Base-by-base conservation (phyloP, 2,797 vertebrate genomes). In the Limosa lapponica region DNA sequence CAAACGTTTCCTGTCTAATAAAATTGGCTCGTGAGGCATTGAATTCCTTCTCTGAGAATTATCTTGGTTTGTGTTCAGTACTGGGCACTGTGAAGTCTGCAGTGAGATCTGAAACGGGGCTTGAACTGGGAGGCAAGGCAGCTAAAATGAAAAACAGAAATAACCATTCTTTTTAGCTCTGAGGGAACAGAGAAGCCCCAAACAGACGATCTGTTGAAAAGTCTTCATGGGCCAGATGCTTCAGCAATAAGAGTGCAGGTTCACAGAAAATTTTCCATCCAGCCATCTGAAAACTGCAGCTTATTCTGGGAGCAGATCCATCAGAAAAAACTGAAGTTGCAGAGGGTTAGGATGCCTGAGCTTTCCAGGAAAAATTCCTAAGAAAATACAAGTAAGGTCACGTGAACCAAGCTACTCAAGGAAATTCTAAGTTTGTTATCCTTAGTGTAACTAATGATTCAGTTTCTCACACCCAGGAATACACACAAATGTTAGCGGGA, bases 361-460 rank as follows among this genome's bases (percentile, higher is more conserved):
- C 58, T 93, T 92, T 95, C 88, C 90, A 94, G 83, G 94, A 94
- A 96, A 71, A 79, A 79, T 16, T 93, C 80, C 66, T 62, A 36
- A 61, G 61, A 79, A 91, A 94, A 90, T 64, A n/a, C 13, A 83
- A 74, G 30, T 19, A 81, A 88, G n/a, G 39, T 72, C 77, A 75
- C 0, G 0, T 75, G 82, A 89, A 88, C 9, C 3, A 51, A 82
- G 32, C 48, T 58, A 22, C 34, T 82, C 37, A 65, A 88, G 37
- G 65, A 78, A 75, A 81, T 67, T 59, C 11, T 54, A 44, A 48
- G 4, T 49, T 51, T 71, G 3, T 58, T 83, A 74, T 67, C 54
- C 49, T 28, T 10, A 75, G n/a, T 30, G 9, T 32, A 88, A 65
- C 9, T 57, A 57, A n/a, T 28, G 39, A 61, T 57, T 77, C 43